These are phyloP conservation scores for Polydrusus cervinus DNA, from an alignment of 2,888 invertebrate species.

Conservation along the genomic window DNA sequence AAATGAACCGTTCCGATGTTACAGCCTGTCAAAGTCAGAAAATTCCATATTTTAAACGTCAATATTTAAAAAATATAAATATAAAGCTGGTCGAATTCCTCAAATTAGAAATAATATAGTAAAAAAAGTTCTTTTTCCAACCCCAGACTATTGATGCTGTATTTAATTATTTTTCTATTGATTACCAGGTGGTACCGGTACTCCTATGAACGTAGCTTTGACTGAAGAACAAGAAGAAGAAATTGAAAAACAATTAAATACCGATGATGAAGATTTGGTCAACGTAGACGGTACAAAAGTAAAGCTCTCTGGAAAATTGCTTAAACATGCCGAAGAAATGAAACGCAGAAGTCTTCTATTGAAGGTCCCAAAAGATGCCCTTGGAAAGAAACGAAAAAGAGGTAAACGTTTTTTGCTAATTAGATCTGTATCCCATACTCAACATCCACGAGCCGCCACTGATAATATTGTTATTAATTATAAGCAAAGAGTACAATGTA, in stretches of 20 bases:
- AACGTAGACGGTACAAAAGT: constrained; percentile 96
- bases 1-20: too few relatives aligned
- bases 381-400: constrained; percentile 77
- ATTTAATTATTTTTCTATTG: background rate
- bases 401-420: constrained; percentile 65
- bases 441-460: too few relatives aligned
- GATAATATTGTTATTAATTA: too few relatives aligned
- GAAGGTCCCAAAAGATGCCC: constrained; percentile 85
- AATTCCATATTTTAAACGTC: too few relatives aligned
- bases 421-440: background rate
- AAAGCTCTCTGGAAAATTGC: constrained; percentile 47
- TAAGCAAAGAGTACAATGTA: too few relatives aligned
- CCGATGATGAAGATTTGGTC: constrained; percentile 89
- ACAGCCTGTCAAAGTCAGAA: too few relatives aligned
- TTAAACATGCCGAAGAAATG: constrained; percentile 85
- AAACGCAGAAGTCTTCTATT: constrained; percentile 84
- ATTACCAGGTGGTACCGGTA: constrained; percentile 31
- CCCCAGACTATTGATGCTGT: too few relatives aligned
- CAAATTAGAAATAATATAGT: too few relatives aligned
- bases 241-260: constrained; percentile 83
- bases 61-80: too few relatives aligned
- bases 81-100: too few relatives aligned
- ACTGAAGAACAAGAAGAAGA: constrained; percentile 90
- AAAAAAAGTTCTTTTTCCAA: too few relatives aligned
- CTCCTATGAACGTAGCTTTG: constrained; percentile 63